A percentile compares a stretch with the other conserved stretches of the same genome.
These are phyloP conservation scores for Cremastinae sp. DNA, from an alignment of 2,888 invertebrate genomes.

Conservation along the genomic window DNA sequence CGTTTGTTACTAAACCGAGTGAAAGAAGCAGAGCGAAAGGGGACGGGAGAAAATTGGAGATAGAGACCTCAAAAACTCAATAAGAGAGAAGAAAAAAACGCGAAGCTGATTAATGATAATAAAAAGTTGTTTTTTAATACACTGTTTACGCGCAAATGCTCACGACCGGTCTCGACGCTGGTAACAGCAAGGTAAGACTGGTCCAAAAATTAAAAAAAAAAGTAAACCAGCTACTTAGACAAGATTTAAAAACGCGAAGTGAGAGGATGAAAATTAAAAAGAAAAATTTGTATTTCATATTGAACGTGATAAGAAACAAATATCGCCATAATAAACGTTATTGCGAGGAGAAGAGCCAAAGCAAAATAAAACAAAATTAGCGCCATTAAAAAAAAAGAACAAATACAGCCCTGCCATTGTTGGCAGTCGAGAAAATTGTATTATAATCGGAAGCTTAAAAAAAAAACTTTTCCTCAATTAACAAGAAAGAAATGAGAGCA, in stretches of 20 bases:
- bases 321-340: slow-evolving; percentile 28
- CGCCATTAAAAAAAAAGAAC: slow-evolving; percentile 33
- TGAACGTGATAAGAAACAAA: slow-evolving; percentile 44
- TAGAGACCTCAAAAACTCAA: slow-evolving; percentile 22
- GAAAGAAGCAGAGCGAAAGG: slow-evolving; percentile 11
- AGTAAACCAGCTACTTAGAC: slow-evolving; percentile 78
- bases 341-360: slow-evolving; percentile 49
- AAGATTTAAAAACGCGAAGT: slow-evolving; percentile 44
- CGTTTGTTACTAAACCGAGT: slow-evolving; percentile 61
- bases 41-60: slow-evolving; percentile 33
- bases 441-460: slow-evolving; percentile 47
- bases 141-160: slow-evolving; percentile 73
- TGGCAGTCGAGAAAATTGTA: slow-evolving; percentile 49
- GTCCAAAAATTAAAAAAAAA: slow-evolving; percentile 65
- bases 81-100: slow-evolving; percentile 22
- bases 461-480: slow-evolving; percentile 37
- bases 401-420: slow-evolving; percentile 53
- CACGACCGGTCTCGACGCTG: slow-evolving; percentile 76
- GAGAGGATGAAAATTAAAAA: slow-evolving; percentile 43
- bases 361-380: slow-evolving; percentile 26
- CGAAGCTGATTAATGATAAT: slow-evolving; percentile 1
- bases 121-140: slow-evolving; percentile 44
- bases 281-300: slow-evolving; percentile 45
- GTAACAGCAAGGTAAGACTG: slow-evolving; percentile 76
- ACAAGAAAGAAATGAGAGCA: slow-evolving; percentile 4